phyloP scores from a whole-genome alignment of 2,797 vertebrate species.

The Ctenopoma kingsleyae region DNA sequence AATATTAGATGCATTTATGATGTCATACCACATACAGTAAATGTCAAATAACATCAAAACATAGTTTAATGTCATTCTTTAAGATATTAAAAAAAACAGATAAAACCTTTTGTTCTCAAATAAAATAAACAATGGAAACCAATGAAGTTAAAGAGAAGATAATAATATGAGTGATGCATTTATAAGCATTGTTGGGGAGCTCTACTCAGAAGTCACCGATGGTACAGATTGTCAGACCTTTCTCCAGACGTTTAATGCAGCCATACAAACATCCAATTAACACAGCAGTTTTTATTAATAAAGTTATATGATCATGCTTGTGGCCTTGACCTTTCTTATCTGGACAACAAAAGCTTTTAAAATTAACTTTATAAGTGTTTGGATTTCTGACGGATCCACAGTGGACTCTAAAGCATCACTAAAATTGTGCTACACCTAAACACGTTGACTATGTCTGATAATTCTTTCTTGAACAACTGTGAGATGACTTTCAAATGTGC shows the following conservation, averaged over 20 bases:
- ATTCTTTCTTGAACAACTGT: background rate
- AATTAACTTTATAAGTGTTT: slow-evolving; percentile 9
- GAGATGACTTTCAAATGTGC: slow-evolving; percentile 5
- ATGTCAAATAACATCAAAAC: slow-evolving; percentile 32
- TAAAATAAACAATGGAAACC: slow-evolving; percentile 1
- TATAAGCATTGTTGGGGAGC: slow-evolving; percentile 10
- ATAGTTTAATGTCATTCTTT: slow-evolving; percentile 35
- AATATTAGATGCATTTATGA: slow-evolving; percentile 20
- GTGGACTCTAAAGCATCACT: slow-evolving; percentile 4
- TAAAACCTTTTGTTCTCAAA: slow-evolving; percentile 6
- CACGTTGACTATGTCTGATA: background rate
- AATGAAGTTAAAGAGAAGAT: slow-evolving; percentile 8
- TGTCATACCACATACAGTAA: slow-evolving; percentile 27
- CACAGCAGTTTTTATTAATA: slow-evolving; percentile 3
- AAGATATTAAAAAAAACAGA: slow-evolving; percentile 30
- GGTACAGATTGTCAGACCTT: slow-evolving; percentile 36
- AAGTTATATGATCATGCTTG: slow-evolving; percentile 30
- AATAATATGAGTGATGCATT: slow-evolving; percentile 1
- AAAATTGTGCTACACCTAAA: slow-evolving; percentile 13
- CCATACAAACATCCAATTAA: slow-evolving; percentile 41
- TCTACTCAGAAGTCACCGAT: slow-evolving; percentile 22
- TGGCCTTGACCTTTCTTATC: slow-evolving; percentile 31
- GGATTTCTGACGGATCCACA: slow-evolving; percentile 18
- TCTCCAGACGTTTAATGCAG: slow-evolving; percentile 31
- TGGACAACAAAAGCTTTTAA: slow-evolving; percentile 24